Evolutionary conservation across 2,113 vertebrate species (phyloP).

Genomic region (Suncus etruscus): DNA sequence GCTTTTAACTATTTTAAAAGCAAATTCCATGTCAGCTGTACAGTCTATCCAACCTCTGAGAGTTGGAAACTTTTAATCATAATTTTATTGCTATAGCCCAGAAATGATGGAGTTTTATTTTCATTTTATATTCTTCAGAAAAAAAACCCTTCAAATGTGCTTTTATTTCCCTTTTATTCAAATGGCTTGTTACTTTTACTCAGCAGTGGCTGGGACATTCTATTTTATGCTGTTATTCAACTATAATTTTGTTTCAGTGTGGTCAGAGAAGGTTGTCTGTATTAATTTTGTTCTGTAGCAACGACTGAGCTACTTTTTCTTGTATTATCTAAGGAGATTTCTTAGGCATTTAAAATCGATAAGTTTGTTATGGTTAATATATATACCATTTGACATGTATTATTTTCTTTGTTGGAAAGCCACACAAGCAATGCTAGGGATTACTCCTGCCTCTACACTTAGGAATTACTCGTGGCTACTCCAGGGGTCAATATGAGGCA

Average conservation of each 20-base stretch:
- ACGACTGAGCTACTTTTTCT: background rate
- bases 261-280: background rate
- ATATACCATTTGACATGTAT: background rate
- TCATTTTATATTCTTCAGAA: background rate
- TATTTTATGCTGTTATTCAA: constrained; percentile 25
- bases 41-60: no score
- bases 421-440: no score
- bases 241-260: background rate
- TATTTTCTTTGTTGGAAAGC: no score
- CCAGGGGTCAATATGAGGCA: no score
- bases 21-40: no score
- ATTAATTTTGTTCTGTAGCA: background rate
- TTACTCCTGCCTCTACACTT: no score
- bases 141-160: constrained; percentile 9
- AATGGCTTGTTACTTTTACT: constrained; percentile 3
- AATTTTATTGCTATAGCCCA: background rate
- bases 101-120: constrained; percentile 36
- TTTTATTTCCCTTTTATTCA: constrained; percentile 1
- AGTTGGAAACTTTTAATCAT: background rate
- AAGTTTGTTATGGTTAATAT: background rate
- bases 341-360: background rate
- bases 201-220: background rate
- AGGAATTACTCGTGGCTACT: no score
- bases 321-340: background rate
- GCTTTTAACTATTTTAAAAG: no score